A percentile compares a stretch with the other conserved stretches of the same genome.
Evolutionary conservation across 1,140 invertebrate genomes (phyloP).

Genomic region (Archegozetes longisetosus): DNA sequence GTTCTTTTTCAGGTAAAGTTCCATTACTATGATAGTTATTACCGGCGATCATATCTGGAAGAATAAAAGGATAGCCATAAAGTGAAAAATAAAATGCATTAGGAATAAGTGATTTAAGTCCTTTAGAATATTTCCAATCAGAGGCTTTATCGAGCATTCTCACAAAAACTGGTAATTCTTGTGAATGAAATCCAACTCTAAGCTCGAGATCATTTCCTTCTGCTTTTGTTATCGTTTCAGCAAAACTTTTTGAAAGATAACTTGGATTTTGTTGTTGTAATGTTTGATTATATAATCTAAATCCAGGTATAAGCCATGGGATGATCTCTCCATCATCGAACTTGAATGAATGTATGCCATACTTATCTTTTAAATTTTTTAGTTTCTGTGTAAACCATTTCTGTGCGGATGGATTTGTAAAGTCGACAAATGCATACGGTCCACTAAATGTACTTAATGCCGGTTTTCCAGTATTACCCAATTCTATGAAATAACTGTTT

Average conservation of each 20-base stretch:
- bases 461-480: no score
- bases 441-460: no score
- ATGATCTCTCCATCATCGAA: slow-evolving; percentile 76
- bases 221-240: slow-evolving; percentile 42
- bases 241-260: slow-evolving; percentile 44
- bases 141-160: slow-evolving; percentile 74
- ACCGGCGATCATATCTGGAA: slow-evolving; percentile 85
- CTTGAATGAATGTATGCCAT: slow-evolving; percentile 69
- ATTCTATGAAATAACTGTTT: no score
- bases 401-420: slow-evolving; percentile 52
- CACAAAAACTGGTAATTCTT: slow-evolving; percentile 59
- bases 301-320: slow-evolving; percentile 31
- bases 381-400: slow-evolving; percentile 54
- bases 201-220: no score
- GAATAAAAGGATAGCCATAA: slow-evolving; percentile 62
- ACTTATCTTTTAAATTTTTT: slow-evolving; percentile 37
- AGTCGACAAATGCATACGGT: slow-evolving; percentile 47
- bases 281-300: slow-evolving; percentile 20
- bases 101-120: slow-evolving; percentile 56
- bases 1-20: slow-evolving; percentile 42
- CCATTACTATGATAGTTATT: slow-evolving; percentile 52
- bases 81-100: slow-evolving; percentile 48
- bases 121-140: slow-evolving; percentile 59
- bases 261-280: slow-evolving; percentile 40
- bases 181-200: no score